Conservation (phyloP, 2,113 vertebrate genomes). For the Dasyprocta punctata region DNA sequence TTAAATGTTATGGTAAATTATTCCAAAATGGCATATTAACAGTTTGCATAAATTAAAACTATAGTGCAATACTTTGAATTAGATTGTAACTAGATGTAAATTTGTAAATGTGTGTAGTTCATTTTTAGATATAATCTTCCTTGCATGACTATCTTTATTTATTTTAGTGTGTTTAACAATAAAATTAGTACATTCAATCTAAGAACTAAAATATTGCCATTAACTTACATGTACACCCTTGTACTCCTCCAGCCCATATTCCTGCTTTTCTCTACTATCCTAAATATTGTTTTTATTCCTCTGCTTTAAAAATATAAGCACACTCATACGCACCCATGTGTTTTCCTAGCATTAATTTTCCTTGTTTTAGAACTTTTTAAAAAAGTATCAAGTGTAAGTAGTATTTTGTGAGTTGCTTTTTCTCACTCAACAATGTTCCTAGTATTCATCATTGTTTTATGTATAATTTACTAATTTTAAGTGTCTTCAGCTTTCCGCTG, state of each 20-base stretch:
- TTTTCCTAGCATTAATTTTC: not conserved
- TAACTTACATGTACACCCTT: not conserved
- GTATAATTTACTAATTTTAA: conserved; percentile 23
- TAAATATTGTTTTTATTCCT: not conserved
- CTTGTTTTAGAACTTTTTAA: conserved; percentile 25
- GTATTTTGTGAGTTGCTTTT: not conserved
- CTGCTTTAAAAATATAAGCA: conserved; percentile 10
- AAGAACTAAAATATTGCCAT: not conserved
- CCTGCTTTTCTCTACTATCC: not conserved
- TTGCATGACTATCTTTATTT: not conserved
- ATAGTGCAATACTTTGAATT: conserved; percentile 64
- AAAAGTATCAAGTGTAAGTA: not conserved
- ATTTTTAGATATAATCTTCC: conserved; percentile 60
- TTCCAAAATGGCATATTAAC: conserved; percentile 72
- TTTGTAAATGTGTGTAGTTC: conserved; percentile 57
- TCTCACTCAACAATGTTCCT: not conserved
- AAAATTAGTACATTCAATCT: conserved; percentile 25
- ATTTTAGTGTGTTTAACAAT: conserved; percentile 45
- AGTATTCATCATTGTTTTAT: conserved; percentile 31
- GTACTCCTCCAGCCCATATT: not conserved
- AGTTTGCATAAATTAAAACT: conserved; percentile 72
- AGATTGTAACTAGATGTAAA: conserved; percentile 70
- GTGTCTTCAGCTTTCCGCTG: not conserved
- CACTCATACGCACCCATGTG: not conserved
- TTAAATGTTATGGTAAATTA: conserved; percentile 67